A percentile compares a stretch with the other conserved stretches of the same genome.
phyloP scores from a whole-genome alignment of 2,888 invertebrate species.

The Melieria omissa region DNA sequence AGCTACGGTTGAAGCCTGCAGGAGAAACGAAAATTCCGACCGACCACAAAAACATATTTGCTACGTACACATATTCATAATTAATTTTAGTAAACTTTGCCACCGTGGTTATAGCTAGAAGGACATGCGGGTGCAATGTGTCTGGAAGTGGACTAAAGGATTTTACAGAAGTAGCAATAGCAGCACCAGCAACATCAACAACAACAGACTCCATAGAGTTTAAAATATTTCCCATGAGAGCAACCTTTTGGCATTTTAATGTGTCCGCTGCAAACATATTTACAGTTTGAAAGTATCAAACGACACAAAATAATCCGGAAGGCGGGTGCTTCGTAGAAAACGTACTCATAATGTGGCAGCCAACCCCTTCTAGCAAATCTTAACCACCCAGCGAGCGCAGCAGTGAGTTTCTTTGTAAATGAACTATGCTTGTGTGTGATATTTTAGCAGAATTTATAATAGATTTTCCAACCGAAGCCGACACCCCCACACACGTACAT shows the following conservation, averaged over 20 bases:
- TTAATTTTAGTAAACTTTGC: too few relatives aligned
- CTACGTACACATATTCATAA: too few relatives aligned
- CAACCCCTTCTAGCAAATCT: background rate
- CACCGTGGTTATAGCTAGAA: too few relatives aligned
- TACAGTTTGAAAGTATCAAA: constrained; percentile 23
- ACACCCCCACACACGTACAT: background rate
- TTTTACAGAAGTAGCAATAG: too few relatives aligned
- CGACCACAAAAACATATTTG: too few relatives aligned
- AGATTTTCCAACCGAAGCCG: background rate
- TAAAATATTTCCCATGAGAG: constrained; percentile 51
- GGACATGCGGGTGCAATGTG: too few relatives aligned
- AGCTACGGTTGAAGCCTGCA: too few relatives aligned
- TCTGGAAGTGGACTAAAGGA: too few relatives aligned
- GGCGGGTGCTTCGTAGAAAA: constrained; percentile 39
- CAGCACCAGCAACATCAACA: too few relatives aligned
- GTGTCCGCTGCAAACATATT: constrained; percentile 48
- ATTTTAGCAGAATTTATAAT: background rate
- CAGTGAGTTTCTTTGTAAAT: background rate
- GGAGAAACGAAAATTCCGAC: too few relatives aligned
- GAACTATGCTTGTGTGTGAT: background rate
- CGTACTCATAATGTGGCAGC: background rate
- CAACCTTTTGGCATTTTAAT: constrained; percentile 63
- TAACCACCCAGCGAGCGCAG: constrained; percentile 5
- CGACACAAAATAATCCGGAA: background rate
- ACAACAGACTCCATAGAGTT: constrained; percentile 22